Evolutionary conservation across 2,888 invertebrate genomes (phyloP), one percentile per base, ranked within the genome.

Genomic region (Drosophila antonietae): DNA sequence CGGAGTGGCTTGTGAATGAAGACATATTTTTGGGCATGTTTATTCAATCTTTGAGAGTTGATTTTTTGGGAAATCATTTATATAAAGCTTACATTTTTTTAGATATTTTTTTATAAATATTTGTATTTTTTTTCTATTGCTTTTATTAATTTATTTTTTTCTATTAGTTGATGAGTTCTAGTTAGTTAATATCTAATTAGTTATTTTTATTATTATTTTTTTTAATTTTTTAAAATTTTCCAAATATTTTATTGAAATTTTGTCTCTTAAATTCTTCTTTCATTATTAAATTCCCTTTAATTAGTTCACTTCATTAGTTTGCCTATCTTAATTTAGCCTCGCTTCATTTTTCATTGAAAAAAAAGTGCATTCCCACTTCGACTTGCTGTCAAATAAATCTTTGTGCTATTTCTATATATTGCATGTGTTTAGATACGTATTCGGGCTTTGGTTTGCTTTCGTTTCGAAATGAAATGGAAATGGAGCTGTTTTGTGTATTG

Each of bases 401-500:
- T 43, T 37, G 9, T 20, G 6, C n/a, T 52, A 14, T 71, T 43
- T 51, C 8, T 23, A 39, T 46, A 31, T 14, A 47, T 58, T 85
- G 85, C 75, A 84, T 85, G 76, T 85, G 73, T 78, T 89, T 89
- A 70, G 75, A 61, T 62, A 70, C 56, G 56, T 35, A 49, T 37
- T 67, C 59, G 62, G 70, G 64, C 18, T 70, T 70, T 74, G 74
- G 64, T 67, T 66, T 75, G 37, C 58, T 63, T 63, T 59, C 14
- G 51, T 15, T 28, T 15, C 31, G 10, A 41, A 75, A 55, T 8
- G 35, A 51, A 76, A 59, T 67, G 76, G 83, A 73, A 68, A 86
- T 83, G 83, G 84, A 83, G 87, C 88, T 73, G 84, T 88, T 89
- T 80, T 63, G 65, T 57, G 75, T 64, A 79, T 69, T 68, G 60